Base-by-base conservation (phyloP, 1,140 invertebrate genomes). In the Drosophila chauvacae region DNA sequence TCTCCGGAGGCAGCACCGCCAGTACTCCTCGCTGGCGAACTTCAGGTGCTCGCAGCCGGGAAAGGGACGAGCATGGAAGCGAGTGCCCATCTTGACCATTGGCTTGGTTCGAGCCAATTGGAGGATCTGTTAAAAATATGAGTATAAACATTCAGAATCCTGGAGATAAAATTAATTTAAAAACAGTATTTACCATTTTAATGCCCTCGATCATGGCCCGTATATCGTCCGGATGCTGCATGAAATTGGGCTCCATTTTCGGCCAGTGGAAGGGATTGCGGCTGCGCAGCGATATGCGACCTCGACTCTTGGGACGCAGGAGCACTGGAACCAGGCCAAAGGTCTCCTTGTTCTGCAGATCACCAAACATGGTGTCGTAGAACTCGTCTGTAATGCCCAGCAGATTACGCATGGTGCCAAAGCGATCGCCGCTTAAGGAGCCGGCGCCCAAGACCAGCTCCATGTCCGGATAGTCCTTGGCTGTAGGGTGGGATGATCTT, bases 231-330 rank as follows among this genome's bases (percentile, higher is more conserved):
- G 94, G 92, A 73, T 96, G 92, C 16, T 94, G 91, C 80, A 97
- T 96, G 86, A 97, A 97, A 91, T 97, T 97, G 1, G 96, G 95
- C 35, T 96, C 93, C 71, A 98, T 95, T 48, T 94, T 92, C 0
- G 97, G 97, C 92, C 94, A 94, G 35, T 96, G 94, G 1, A 94
- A 93, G 0, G 97, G 97, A 93, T 97, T 95, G 10, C 93, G 92
- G 47, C 94, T 95, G 53, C 93, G 94, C 10, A 98, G 83, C 1
- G 93, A 94, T 6, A 97, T 93, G 53, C 95, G 93, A 1, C 97
- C 97, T 13, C 95, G 92, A 80, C 96, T 97, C 64, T 95, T 95
- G 0, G 97, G 97, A 7, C 95, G 93, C 82, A 97, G 91, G 3
- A 97, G 92, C 23, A 96, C 94, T 0, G 96, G 95, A 26, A 95